Conservation (phyloP, 1,140 invertebrate genomes). For the Heliconius hewitsoni region DNA sequence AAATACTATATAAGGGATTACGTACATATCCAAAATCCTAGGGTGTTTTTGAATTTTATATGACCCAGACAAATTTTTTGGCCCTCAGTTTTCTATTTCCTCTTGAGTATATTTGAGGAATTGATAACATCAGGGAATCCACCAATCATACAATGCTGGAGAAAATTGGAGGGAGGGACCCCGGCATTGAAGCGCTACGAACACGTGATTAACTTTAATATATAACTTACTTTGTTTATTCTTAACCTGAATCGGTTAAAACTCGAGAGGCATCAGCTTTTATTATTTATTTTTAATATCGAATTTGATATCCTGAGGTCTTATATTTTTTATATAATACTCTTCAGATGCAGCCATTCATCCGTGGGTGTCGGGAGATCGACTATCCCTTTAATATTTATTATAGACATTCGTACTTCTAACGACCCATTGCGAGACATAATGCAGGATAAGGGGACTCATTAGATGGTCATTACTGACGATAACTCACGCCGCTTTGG, state of each 20-base stretch:
- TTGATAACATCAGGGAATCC: too few species aligned
- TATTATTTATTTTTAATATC: not conserved
- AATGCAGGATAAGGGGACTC: constrained; percentile 45
- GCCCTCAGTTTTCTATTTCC: too few species aligned
- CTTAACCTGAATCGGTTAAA: not conserved
- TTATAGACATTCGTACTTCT: constrained; percentile 42
- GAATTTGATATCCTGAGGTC: not conserved
- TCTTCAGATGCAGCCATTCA: constrained; percentile 28
- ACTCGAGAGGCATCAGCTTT: not conserved
- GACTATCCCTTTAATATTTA: constrained; percentile 47
- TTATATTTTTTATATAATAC: not conserved
- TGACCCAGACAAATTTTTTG: too few species aligned
- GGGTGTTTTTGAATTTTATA: too few species aligned
- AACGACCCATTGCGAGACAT: constrained; percentile 44
- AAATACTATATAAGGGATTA: too few species aligned
- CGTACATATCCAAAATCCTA: too few species aligned
- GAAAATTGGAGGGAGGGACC: too few species aligned
- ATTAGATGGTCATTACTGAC: constrained; percentile 46
- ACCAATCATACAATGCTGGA: too few species aligned
- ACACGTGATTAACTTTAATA: too few species aligned
- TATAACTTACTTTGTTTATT: too few species aligned
- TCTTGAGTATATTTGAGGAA: too few species aligned
- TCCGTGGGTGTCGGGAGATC: constrained; percentile 42
- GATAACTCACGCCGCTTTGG: constrained; percentile 36
- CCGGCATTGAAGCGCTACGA: too few species aligned